phyloP scores from a whole-genome alignment of 2,113 vertebrate species.

The Gnathonemus echidnorhynchus region DNA sequence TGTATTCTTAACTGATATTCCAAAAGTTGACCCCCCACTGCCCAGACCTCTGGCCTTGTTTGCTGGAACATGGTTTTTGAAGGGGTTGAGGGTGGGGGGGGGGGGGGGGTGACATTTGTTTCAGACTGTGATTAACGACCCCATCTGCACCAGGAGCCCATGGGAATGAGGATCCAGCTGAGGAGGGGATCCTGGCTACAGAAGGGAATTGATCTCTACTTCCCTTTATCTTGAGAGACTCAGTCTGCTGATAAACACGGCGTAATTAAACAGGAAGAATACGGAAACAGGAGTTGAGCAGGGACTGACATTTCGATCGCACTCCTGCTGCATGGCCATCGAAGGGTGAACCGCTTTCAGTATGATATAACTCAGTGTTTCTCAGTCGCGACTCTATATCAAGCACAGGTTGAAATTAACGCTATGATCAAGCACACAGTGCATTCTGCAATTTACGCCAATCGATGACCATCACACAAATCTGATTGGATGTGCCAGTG shows the following conservation, averaged over 20 bases:
- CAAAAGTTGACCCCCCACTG: neutral
- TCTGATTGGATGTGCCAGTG: too few relatives aligned
- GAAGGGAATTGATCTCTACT: neutral
- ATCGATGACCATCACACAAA: too few relatives aligned
- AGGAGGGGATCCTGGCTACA: neutral
- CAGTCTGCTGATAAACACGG: neutral
- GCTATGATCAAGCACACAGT: too few relatives aligned
- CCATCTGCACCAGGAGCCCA: neutral
- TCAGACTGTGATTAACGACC: neutral
- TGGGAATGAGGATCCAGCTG: neutral
- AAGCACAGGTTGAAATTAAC: too few relatives aligned
- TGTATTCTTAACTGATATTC: neutral
- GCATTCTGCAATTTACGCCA: too few relatives aligned
- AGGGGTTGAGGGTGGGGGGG: neutral
- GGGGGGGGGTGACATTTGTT: neutral
- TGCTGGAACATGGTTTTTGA: neutral
- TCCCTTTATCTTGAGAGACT: neutral
- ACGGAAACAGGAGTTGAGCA: neutral
- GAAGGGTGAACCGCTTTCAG: neutral
- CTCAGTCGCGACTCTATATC: too few relatives aligned
- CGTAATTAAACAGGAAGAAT: constrained; percentile 1
- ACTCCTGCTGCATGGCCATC: neutral
- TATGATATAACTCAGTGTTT: neutral
- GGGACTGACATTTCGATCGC: neutral
- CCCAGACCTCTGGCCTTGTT: neutral